Percentiles rank a stretch among this genome's conserved stretches.
Evolutionary conservation across 2,888 invertebrate genomes (phyloP).

Genomic region (Diploptera punctata): DNA sequence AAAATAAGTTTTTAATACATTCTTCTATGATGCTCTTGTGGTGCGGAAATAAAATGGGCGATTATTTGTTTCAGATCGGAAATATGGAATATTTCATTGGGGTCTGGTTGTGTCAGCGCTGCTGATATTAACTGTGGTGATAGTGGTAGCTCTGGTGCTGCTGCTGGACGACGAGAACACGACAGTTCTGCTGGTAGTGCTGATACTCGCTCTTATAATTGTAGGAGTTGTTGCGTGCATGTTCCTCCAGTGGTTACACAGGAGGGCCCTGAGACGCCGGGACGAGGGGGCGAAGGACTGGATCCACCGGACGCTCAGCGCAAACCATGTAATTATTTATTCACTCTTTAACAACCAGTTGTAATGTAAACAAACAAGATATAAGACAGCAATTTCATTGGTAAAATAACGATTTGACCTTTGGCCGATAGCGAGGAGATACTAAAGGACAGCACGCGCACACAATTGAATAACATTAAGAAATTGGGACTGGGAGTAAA

Average conservation of each 20-base stretch:
- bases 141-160: conserved; percentile 14
- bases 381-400: too few relatives aligned
- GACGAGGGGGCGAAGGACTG: conserved; percentile 28
- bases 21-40: too few relatives aligned
- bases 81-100: conserved; percentile 28
- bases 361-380: too few relatives aligned
- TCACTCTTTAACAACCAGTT: too few relatives aligned
- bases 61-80: conserved; percentile 28
- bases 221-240: conserved; percentile 16
- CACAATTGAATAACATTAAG: too few relatives aligned
- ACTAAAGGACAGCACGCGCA: too few relatives aligned
- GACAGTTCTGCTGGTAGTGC: conserved; percentile 11
- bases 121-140: conserved; percentile 8
- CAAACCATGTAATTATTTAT: conserved; percentile 28
- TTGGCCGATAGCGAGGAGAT: too few relatives aligned
- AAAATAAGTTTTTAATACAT: too few relatives aligned
- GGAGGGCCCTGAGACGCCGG: conserved; percentile 21
- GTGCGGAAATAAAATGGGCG: too few relatives aligned
- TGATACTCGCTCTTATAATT: conserved; percentile 4
- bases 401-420: too few relatives aligned
- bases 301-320: conserved; percentile 26
- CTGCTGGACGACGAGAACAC: conserved; percentile 16
- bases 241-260: conserved; percentile 27
- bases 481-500: too few relatives aligned
- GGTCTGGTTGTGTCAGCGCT: conserved; percentile 28